Evolutionary conservation across 2,888 invertebrate species (phyloP).

Genomic region (Limnephilus lunatus): DNA sequence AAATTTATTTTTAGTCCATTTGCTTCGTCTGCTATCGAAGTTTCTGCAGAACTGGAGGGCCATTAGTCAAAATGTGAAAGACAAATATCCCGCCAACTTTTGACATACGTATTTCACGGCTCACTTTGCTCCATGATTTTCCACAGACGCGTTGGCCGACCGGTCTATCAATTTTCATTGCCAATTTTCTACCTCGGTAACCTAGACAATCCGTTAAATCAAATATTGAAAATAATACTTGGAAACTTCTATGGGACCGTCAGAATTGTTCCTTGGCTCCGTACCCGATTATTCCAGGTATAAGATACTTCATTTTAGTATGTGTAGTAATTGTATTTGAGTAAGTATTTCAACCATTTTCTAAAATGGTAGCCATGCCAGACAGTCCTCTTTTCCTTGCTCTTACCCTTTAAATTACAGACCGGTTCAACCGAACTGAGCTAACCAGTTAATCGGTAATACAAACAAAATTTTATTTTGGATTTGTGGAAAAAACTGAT

Average conservation of each 20-base stretch:
- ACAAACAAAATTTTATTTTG: too few species aligned
- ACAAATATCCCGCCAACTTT: background rate
- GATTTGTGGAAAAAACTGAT: too few species aligned
- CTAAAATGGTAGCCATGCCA: too few species aligned
- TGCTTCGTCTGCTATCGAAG: background rate
- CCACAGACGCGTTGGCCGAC: background rate
- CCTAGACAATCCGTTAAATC: background rate
- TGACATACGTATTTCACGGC: background rate
- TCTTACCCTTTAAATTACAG: too few species aligned
- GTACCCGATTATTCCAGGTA: too few species aligned
- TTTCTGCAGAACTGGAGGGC: background rate
- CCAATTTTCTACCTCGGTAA: background rate
- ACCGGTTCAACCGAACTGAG: too few species aligned
- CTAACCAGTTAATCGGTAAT: too few species aligned
- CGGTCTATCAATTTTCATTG: background rate
- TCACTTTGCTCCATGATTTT: background rate
- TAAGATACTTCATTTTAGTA: too few species aligned
- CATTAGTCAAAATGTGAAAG: background rate
- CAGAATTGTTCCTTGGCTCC: background rate
- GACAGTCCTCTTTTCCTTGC: too few species aligned
- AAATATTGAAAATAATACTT: background rate
- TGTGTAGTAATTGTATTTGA: too few species aligned
- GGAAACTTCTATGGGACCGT: background rate
- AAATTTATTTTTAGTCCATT: slow-evolving; percentile 2
- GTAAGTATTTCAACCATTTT: too few species aligned